Evolutionary conservation across 1,140 invertebrate species (phyloP).

Genomic region (Pinna nobilis): DNA sequence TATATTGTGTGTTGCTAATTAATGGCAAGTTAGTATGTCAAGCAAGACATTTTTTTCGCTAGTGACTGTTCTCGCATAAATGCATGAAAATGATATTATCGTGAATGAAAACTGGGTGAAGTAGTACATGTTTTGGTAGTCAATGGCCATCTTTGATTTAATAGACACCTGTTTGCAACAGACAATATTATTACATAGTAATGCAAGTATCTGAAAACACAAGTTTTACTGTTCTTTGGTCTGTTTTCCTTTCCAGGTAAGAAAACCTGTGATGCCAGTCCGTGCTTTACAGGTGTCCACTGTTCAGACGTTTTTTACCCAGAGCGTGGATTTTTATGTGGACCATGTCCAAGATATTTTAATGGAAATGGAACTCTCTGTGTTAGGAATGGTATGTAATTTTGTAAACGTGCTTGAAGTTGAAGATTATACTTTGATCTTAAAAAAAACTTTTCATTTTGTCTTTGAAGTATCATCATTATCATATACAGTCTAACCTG

Average conservation of each 20-base stretch:
- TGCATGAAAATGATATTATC: too few relatives aligned
- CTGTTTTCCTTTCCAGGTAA: constrained; percentile 33
- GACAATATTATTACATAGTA: too few relatives aligned
- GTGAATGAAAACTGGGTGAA: too few relatives aligned
- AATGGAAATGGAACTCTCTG: constrained; percentile 36
- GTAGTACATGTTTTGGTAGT: too few relatives aligned
- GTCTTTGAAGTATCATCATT: background rate
- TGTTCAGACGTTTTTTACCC: constrained; percentile 36
- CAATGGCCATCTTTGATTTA: too few relatives aligned
- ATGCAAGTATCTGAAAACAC: too few relatives aligned
- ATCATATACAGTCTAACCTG: too few relatives aligned
- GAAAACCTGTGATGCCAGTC: constrained; percentile 30
- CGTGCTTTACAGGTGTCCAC: constrained; percentile 42
- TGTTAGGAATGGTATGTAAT: constrained; percentile 16
- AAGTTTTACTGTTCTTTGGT: too few relatives aligned
- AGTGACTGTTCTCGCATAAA: too few relatives aligned
- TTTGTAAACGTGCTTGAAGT: background rate
- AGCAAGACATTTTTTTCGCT: too few relatives aligned
- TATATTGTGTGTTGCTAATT: background rate
- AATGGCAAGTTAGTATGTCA: background rate
- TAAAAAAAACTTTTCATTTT: background rate
- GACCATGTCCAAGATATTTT: constrained; percentile 40
- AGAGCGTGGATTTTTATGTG: constrained; percentile 37
- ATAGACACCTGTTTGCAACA: too few relatives aligned
- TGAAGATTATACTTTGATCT: background rate